These are phyloP conservation scores for Moxostoma hubbsi DNA, from an alignment of 2,797 vertebrate species.

Conservation along the genomic window DNA sequence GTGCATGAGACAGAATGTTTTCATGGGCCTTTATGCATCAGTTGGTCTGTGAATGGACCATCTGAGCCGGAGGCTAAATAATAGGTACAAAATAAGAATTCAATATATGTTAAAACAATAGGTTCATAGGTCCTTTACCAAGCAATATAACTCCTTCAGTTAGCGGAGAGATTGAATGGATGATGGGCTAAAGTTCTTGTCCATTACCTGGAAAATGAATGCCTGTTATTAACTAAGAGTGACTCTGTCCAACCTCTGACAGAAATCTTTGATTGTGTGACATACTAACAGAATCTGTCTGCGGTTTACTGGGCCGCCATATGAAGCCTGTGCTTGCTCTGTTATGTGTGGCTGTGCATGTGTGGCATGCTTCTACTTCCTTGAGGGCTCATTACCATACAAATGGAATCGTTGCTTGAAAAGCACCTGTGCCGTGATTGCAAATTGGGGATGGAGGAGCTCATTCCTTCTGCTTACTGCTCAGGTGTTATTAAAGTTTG, in stretches of 20 bases:
- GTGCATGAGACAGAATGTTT: no score
- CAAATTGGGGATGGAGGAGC: conserved; percentile 52
- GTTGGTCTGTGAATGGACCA: no score
- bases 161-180: background rate
- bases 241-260: background rate
- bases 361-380: conserved; percentile 63
- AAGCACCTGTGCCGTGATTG: conserved; percentile 75
- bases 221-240: conserved; percentile 6
- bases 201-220: conserved; percentile 23
- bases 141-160: background rate
- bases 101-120: no score
- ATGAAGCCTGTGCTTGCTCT: background rate
- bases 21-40: no score
- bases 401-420: conserved; percentile 81
- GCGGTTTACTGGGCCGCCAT: conserved; percentile 4
- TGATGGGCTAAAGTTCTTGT: background rate
- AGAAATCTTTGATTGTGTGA: background rate
- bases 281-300: conserved; percentile 21
- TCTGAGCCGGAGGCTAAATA: no score
- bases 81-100: no score
- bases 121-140: background rate
- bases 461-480: conserved; percentile 68
- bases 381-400: conserved; percentile 81
- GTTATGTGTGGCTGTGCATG: background rate
- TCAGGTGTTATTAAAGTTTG: conserved; percentile 67